These are phyloP conservation scores for Lypha dubia DNA, from an alignment of 2,888 invertebrate species.

Conservation along the genomic window DNA sequence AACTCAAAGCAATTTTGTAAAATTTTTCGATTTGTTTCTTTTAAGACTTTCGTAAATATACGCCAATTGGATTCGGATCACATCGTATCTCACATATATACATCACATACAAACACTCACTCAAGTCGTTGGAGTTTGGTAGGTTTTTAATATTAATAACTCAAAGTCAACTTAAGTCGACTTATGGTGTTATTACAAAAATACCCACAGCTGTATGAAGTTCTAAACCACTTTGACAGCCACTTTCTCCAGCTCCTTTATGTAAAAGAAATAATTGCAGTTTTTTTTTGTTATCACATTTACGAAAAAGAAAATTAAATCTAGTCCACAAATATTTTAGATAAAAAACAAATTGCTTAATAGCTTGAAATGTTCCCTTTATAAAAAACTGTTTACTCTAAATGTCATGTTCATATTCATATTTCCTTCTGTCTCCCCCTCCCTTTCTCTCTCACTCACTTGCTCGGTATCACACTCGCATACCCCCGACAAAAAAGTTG, in stretches of 20 bases:
- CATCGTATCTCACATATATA: too few species aligned
- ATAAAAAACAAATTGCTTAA: neutral
- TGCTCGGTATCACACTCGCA: neutral
- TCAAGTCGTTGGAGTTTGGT: too few species aligned
- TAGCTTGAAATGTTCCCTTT: neutral
- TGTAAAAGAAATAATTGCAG: neutral
- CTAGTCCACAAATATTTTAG: conserved; percentile 18
- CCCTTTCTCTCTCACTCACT: neutral
- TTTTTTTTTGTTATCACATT: neutral
- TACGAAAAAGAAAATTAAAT: conserved; percentile 17
- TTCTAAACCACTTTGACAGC: neutral
- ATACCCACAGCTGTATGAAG: neutral
- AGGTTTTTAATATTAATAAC: too few species aligned
- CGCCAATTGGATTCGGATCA: too few species aligned
- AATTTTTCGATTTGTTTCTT: too few species aligned
- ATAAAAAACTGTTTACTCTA: neutral
- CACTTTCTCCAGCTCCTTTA: neutral
- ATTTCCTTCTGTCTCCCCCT: neutral
- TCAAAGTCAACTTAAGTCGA: too few species aligned
- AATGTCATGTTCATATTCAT: conserved; percentile 2
- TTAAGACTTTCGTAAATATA: too few species aligned
- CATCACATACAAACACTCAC: too few species aligned
- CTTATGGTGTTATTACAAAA: neutral
- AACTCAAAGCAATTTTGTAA: too few species aligned
- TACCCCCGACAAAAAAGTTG: conserved; percentile 4